Evolutionary conservation across 2,888 invertebrate species (phyloP).

Genomic region (Hylaea fasciaria): DNA sequence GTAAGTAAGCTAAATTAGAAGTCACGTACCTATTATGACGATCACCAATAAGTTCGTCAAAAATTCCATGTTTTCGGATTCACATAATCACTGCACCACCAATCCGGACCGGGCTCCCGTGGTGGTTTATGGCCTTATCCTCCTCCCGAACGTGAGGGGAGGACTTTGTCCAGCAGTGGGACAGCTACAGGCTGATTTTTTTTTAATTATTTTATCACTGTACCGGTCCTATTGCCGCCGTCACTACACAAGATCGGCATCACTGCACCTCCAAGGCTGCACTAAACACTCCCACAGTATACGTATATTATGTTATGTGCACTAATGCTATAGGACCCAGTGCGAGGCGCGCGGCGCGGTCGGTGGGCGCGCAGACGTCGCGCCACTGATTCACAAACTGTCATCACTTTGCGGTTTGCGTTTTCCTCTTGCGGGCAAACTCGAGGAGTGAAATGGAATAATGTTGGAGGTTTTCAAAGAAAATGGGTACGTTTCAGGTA

Average conservation of each 20-base stretch:
- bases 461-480: not conserved
- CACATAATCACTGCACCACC: slow-evolving; percentile 28
- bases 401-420: slow-evolving; percentile 2
- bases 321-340: too few relatives aligned
- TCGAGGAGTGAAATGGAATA: not conserved
- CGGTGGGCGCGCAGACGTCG: not conserved
- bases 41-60: slow-evolving; percentile 21
- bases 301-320: too few relatives aligned
- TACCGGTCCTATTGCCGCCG: slow-evolving; percentile 14
- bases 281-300: not conserved
- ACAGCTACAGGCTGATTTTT: too few relatives aligned
- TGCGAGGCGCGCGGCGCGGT: not conserved
- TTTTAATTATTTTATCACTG: too few relatives aligned
- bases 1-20: too few relatives aligned
- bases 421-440: slow-evolving; percentile 29
- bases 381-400: slow-evolving; percentile 43
- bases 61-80: slow-evolving; percentile 16
- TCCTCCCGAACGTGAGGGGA: too few relatives aligned
- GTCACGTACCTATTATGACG: slow-evolving; percentile 32
- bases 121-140: too few relatives aligned
- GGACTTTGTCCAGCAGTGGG: too few relatives aligned
- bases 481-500: too few relatives aligned
- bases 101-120: too few relatives aligned
- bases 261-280: slow-evolving; percentile 27
- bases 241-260: slow-evolving; percentile 21